These are phyloP conservation scores for Melopsittacus undulatus DNA, from an alignment of 2,797 vertebrate species.

Conservation along the genomic window DNA sequence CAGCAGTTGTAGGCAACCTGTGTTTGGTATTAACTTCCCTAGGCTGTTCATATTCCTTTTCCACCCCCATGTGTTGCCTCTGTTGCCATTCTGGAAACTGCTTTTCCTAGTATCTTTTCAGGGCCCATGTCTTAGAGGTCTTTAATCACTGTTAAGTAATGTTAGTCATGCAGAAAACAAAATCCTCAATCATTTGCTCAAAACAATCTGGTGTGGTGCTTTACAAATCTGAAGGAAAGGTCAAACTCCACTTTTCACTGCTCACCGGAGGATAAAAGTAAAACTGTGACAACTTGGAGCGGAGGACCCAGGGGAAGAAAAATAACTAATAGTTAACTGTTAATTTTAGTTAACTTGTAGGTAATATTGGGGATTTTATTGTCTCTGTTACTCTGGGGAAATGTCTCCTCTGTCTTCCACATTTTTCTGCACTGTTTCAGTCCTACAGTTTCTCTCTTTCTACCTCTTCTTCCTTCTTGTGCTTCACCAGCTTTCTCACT, in stretches of 20 bases:
- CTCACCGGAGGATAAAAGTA: background rate
- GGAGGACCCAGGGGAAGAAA: background rate
- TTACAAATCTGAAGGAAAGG: background rate
- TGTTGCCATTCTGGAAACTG: background rate
- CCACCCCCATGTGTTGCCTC: rapidly evolving
- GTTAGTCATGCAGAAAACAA: background rate
- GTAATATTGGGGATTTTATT: background rate
- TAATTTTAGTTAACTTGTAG: background rate
- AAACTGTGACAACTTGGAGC: background rate
- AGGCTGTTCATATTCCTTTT: background rate
- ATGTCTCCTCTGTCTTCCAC: background rate
- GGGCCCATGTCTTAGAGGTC: background rate
- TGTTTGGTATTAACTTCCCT: background rate
- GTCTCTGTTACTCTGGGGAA: background rate
- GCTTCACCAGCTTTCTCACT: background rate
- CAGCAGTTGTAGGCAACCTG: background rate
- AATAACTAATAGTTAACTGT: background rate
- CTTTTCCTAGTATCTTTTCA: background rate
- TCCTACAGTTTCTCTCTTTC: background rate
- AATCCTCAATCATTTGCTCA: background rate
- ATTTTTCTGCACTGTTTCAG: background rate
- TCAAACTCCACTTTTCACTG: background rate
- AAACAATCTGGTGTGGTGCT: background rate
- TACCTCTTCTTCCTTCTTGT: background rate
- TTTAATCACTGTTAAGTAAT: background rate